Percentiles rank a stretch among this genome's conserved stretches.
These are phyloP conservation scores for Pandemis corylana DNA, from an alignment of 2,888 invertebrate species.

Conservation along the genomic window DNA sequence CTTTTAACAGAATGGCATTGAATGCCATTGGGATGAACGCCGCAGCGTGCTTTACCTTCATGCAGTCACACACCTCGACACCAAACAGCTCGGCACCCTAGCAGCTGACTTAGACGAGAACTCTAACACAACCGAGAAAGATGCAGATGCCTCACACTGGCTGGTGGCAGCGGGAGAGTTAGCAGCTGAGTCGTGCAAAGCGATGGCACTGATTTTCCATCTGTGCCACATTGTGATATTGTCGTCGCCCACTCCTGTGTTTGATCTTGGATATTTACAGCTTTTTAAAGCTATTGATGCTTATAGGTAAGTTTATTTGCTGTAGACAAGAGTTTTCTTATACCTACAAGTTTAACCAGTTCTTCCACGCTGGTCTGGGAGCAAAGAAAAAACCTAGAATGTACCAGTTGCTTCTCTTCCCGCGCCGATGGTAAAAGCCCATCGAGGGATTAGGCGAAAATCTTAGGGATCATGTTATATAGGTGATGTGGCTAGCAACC, in stretches of 20 bases:
- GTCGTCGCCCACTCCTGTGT: slow-evolving; percentile 81
- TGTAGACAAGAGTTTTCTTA: too few relatives aligned
- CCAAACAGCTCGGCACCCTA: slow-evolving; percentile 63
- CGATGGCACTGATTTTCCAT: slow-evolving; percentile 90
- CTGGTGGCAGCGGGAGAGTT: slow-evolving; percentile 85
- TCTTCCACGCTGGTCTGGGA: too few relatives aligned
- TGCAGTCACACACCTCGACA: slow-evolving; percentile 79
- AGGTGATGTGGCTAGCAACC: too few relatives aligned
- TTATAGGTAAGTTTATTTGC: slow-evolving; percentile 84
- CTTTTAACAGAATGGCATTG: slow-evolving; percentile 79
- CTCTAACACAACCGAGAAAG: slow-evolving; percentile 69
- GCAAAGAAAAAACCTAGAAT: too few relatives aligned
- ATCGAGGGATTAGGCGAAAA: too few relatives aligned
- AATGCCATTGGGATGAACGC: slow-evolving; percentile 85
- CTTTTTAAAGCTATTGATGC: slow-evolving; percentile 92
- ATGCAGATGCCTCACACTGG: slow-evolving; percentile 84
- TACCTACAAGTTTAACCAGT: too few relatives aligned
- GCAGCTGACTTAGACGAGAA: slow-evolving; percentile 67
- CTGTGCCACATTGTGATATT: slow-evolving; percentile 90
- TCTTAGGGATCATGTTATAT: too few relatives aligned
- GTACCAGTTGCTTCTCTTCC: too few relatives aligned
- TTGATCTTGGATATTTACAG: slow-evolving; percentile 93
- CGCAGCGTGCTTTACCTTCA: slow-evolving; percentile 82
- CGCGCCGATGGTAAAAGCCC: too few relatives aligned
- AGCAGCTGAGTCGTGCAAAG: slow-evolving; percentile 85